Evolutionary conservation across 2,888 invertebrate genomes (phyloP), one percentile per base, ranked within the genome.

Genomic region (Tenodera sinensis): DNA sequence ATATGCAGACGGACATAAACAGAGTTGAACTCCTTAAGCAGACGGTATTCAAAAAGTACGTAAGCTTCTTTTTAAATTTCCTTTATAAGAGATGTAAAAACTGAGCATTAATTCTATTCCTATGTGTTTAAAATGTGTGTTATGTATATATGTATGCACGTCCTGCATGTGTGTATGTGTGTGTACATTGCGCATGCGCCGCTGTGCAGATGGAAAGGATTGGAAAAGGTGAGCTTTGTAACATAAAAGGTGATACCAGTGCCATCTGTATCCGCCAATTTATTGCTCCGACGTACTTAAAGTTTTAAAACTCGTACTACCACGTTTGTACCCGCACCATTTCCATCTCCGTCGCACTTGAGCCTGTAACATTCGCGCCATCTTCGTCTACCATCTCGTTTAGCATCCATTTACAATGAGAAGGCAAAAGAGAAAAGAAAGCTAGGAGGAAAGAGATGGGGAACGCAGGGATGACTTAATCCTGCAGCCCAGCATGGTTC

Each of bases 251-350:
- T 71, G 88, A 88, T 84, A 88, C 83, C 88, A 83, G 84, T 54
- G 84, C 83, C 88, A 88, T 88, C 83, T 84, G 71, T 88, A 88
- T 83, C 83, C 88, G 88, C 84, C 84, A 88, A 88, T 88, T 88
- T 88, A 88, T 83, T 83, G 88, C 83, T 84, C 83, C 54, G 71
- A 15, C 83, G 87, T 42, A 82, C 34, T 87, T 87, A 83, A 83
- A 87, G 83, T 28, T 87, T 86, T 54, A 83, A 87, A 87, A 87
- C 87, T 87, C 82, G 86, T 86, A 86, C 86, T 42, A 86, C 86
- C 81, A 86, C 28, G 71, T 87, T 87, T 20, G 54, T 71, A 25
- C 54, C 54, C 54, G 25, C 54, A 71, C 54, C 54, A 71, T 25
- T 71, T 71, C 15, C 54, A 71, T 71, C 54, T 71, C 54, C 54